phyloP scores from a whole-genome alignment of 2,888 invertebrate genomes.

The Catonia carolina region DNA sequence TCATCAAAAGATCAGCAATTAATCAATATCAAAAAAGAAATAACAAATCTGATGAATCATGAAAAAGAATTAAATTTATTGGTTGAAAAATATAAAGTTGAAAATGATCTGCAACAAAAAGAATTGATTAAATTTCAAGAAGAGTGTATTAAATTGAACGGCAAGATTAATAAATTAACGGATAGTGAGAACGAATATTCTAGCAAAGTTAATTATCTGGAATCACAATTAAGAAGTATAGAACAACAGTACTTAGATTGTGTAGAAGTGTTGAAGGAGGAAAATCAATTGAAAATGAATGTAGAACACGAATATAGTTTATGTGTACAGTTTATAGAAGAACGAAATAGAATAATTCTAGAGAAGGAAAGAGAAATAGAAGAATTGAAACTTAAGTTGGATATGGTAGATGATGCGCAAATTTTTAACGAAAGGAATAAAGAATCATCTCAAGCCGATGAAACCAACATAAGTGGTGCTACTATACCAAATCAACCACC shows the following conservation, averaged over 20 bases:
- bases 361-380: constrained; percentile 3
- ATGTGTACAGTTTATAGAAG: neutral
- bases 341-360: too few relatives aligned
- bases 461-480: neutral
- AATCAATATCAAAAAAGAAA: constrained; percentile 46
- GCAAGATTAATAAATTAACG: too few relatives aligned
- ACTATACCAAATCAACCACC: neutral
- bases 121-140: constrained; percentile 10
- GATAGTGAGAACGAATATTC: too few relatives aligned
- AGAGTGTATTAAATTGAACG: too few relatives aligned
- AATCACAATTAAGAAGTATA: too few relatives aligned
- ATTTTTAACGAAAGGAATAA: too few relatives aligned
- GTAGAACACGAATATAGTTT: neutral
- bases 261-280: too few relatives aligned
- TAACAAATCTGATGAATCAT: constrained; percentile 51
- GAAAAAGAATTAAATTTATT: constrained; percentile 60
- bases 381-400: neutral
- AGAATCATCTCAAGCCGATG: neutral
- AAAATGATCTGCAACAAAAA: constrained; percentile 13
- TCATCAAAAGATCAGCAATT: constrained; percentile 41
- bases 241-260: too few relatives aligned
- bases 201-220: too few relatives aligned
- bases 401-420: too few relatives aligned
- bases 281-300: neutral
- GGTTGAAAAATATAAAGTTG: constrained; percentile 33